phyloP scores from a whole-genome alignment of 2,797 vertebrate genomes.

The Myiotriccus ornatus region DNA sequence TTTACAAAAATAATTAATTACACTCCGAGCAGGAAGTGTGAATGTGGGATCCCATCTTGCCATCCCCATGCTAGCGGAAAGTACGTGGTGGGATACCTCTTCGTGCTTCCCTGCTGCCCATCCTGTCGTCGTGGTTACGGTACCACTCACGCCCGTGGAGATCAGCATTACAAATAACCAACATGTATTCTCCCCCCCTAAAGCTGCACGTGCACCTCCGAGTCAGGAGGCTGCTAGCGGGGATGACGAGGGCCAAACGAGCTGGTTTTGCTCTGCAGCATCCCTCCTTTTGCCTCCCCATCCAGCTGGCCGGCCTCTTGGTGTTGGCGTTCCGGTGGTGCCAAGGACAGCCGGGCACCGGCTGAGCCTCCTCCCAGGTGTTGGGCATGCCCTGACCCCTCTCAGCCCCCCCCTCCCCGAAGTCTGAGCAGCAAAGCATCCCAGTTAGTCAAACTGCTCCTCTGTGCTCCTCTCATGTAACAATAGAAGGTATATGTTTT shows the following conservation, averaged over 20 bases:
- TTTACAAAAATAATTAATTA: background rate
- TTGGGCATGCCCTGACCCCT: background rate
- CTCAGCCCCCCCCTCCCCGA: background rate
- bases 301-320: background rate
- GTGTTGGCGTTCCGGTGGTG: background rate
- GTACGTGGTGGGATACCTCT: background rate
- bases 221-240: background rate
- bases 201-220: background rate
- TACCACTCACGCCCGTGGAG: background rate
- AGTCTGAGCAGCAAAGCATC: constrained; percentile 77
- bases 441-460: constrained; percentile 65
- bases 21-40: background rate
- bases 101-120: background rate
- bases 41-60: background rate
- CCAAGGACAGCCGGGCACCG: background rate
- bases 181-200: background rate
- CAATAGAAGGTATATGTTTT: constrained; percentile 75
- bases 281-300: background rate
- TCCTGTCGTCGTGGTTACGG: background rate
- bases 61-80: background rate
- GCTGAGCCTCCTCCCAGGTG: background rate
- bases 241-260: background rate
- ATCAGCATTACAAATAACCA: background rate
- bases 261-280: background rate
- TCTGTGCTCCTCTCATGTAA: constrained; percentile 76